A percentile compares a stretch with the other conserved stretches of the same genome.
Evolutionary conservation across 2,888 invertebrate species (phyloP).

Genomic region (Protonemura montana): DNA sequence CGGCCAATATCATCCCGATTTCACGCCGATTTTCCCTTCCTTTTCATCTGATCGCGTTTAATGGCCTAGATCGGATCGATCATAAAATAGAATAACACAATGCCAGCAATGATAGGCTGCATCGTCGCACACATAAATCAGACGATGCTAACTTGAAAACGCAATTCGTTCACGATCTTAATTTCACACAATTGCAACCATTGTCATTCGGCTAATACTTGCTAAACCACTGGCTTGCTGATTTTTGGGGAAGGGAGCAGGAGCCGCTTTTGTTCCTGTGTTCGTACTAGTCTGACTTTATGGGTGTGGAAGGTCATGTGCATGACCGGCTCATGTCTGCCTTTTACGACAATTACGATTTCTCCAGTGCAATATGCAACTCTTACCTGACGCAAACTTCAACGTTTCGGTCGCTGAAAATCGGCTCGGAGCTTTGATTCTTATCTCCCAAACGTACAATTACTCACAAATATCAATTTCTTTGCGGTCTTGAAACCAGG

Average conservation of each 20-base stretch:
- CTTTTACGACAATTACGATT: too few relatives aligned
- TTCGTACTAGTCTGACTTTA: too few relatives aligned
- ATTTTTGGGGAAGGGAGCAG: neutral
- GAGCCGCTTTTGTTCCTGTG: neutral
- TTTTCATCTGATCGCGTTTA: constrained; percentile 57
- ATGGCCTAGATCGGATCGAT: constrained; percentile 60
- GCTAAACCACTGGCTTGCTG: neutral
- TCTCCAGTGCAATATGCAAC: too few relatives aligned
- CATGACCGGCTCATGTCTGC: too few relatives aligned
- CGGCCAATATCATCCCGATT: constrained; percentile 37
- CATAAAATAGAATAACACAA: constrained; percentile 20
- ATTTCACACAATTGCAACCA: constrained; percentile 5
- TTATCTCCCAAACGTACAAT: neutral
- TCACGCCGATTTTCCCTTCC: constrained; percentile 41
- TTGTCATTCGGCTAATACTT: constrained; percentile 7
- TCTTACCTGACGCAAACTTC: too few relatives aligned
- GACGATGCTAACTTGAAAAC: constrained; percentile 18
- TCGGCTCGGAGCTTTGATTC: too few relatives aligned
- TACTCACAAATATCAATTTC: constrained; percentile 4
- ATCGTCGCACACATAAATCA: constrained; percentile 46
- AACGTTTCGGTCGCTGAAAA: too few relatives aligned
- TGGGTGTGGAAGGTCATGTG: too few relatives aligned
- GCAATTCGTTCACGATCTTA: constrained; percentile 27
- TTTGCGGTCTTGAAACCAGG: constrained; percentile 7
- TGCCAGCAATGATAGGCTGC: constrained; percentile 45